Evolutionary conservation across 2,113 vertebrate species (phyloP), one percentile per base, ranked within the genome.

Genomic region (Oryctolagus cuniculus): DNA sequence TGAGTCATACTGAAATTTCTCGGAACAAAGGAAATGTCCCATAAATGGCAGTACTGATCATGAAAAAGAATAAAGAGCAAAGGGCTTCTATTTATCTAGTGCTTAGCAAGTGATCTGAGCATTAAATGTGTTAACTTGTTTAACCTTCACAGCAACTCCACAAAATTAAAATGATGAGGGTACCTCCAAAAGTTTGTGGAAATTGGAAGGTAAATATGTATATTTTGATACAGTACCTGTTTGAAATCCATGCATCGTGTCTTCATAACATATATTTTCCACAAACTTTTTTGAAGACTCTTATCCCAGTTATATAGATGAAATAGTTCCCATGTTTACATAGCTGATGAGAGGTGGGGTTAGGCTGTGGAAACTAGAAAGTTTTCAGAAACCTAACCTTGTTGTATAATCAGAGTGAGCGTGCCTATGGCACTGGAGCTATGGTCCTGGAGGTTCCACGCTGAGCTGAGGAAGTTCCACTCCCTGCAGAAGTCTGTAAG

Each of bases 381-480:
- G 8, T 74, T 2, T 81, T 89, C 69, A 89, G 24, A 97, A 97
- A 69, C 83, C 25, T 88, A 73, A 77, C 67, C 64, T 17, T 92
- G 53, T 27, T 89, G 10, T 61, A n/a, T 86, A 72, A 63, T 92
- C 44, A 80, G 83, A 74, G 63, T 90, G n/a, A 31, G 25, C 70
- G 36, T 77, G 82, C 17, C n/a, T 15, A 34, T 81, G 78, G 36
- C n/a, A 83, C 58, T 49, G n/a, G 80, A 83, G 75, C 38, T 38
- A 2, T 83, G 38, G n/a, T 61, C 19, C 31, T 83, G 10, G 89
- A 86, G 69, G 22, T 22, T 44, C 34, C 44, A 58, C 67, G 63
- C 55, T 73, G n/a, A 74, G 19, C 19, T 27, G 78, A 31, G 38
- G 86, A 69, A 38, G 38, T 27, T 38, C 12, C 79, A 24, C n/a